Percentiles rank a stretch among this genome's conserved stretches.
phyloP scores from a whole-genome alignment of 1,140 invertebrate species.

The Parapsyche elsis region DNA sequence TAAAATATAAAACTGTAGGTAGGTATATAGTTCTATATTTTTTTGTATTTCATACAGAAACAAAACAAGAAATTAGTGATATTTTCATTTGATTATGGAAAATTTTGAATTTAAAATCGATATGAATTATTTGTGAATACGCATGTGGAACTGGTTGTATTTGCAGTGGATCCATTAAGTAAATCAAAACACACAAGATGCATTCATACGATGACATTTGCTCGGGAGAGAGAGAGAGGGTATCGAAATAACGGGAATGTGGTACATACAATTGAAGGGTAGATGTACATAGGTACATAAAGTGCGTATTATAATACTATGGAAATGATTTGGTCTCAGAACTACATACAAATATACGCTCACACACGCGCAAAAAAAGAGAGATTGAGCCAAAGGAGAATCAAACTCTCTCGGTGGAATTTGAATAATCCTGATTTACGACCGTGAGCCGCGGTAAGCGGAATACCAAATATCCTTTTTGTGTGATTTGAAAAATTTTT shows the following conservation, averaged over 20 bases:
- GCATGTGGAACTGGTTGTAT: too few species aligned
- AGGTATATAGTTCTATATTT: too few species aligned
- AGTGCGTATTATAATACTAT: constrained; percentile 20
- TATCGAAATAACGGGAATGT: constrained; percentile 17
- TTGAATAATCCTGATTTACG: constrained; percentile 50
- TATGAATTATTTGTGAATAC: too few species aligned
- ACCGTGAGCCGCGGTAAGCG: constrained; percentile 43
- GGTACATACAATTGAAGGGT: constrained; percentile 34
- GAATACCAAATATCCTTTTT: constrained; percentile 48
- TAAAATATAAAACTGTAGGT: too few species aligned
- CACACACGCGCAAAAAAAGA: background rate
- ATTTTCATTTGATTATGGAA: too few species aligned
- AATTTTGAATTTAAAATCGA: too few species aligned
- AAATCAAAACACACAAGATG: constrained; percentile 37
- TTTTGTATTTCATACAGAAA: too few species aligned
- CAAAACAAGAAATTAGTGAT: too few species aligned
- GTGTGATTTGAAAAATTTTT: constrained; percentile 47
- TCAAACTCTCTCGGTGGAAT: constrained; percentile 42
- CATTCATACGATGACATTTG: constrained; percentile 43
- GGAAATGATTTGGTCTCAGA: constrained; percentile 35
- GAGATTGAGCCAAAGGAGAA: constrained; percentile 33
- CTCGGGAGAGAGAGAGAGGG: background rate
- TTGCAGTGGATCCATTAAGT: constrained; percentile 37
- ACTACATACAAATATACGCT: background rate
- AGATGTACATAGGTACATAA: background rate